Evolutionary conservation across 2,888 invertebrate species (phyloP).

Genomic region (Drosophila vallismaia): DNA sequence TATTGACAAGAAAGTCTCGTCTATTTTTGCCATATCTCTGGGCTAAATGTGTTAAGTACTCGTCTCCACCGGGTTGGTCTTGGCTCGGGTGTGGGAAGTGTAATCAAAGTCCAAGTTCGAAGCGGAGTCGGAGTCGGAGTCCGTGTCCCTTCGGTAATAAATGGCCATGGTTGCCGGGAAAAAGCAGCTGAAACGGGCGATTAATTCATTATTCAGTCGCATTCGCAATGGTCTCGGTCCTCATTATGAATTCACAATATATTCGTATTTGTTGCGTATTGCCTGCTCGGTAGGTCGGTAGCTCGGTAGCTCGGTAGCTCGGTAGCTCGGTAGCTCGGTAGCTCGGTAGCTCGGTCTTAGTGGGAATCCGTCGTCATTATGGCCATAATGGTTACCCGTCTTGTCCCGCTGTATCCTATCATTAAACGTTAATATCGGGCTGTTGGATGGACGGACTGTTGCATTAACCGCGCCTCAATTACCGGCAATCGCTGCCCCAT

Average conservation of each 20-base stretch:
- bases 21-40: background rate
- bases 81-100: background rate
- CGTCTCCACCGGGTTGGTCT: background rate
- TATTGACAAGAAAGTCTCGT: background rate
- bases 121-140: background rate
- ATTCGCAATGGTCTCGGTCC: constrained; percentile 12
- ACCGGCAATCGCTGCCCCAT: constrained; percentile 14
- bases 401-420: background rate
- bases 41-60: background rate
- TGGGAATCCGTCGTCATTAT: constrained; percentile 5
- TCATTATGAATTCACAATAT: constrained; percentile 37
- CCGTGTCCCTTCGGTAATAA: constrained; percentile 6
- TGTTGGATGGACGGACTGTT: constrained; percentile 9
- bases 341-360: background rate
- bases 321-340: background rate
- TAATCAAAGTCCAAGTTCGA: background rate
- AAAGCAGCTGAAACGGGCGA: constrained; percentile 41
- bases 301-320: too few relatives aligned
- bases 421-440: constrained; percentile 33
- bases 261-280: constrained; percentile 25
- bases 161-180: constrained; percentile 34
- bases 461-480: constrained; percentile 28
- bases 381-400: background rate
- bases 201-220: constrained; percentile 41
- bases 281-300: constrained; percentile 6